Evolutionary conservation across 2,113 vertebrate species (phyloP), one percentile per base, ranked within the genome.

Genomic region (Ciconia stormi): DNA sequence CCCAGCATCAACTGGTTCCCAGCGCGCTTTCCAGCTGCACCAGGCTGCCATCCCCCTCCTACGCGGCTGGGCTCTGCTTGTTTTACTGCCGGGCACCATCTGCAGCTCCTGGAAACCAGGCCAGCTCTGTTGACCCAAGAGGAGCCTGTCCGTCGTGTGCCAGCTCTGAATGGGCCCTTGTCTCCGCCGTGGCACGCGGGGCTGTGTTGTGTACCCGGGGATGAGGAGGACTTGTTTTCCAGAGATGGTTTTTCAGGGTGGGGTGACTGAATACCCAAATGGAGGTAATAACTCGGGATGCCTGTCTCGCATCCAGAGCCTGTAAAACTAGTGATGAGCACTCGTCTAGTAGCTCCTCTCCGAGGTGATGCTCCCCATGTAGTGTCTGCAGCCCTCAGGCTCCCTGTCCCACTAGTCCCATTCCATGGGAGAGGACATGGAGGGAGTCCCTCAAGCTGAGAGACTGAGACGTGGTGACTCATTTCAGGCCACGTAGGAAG

Each of bases 121-220:
- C 90, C 96, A 93, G 70, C 86, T 83, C 82, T 82, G 61, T 53
- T 93, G 92, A 84, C 83, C 94, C 83, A 87, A 44, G 72, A 71
- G 80, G 30, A 89, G 72, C 76, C 52, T 76, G 76, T 84, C 69
- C 72, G 61, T 74, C 67, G 77, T 93, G 76, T 87, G 63, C 47
- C 73, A 69, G 80, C 89, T 79, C 80, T 93, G 72, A 96, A 97
- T 56, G 61, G 49, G 65, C 83, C 30, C 93, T 96, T 96, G 96
- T 96, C 34, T 85, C 18, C 2, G 7, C 91, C 0, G 1, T 29
- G 29, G 71, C 71, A 36, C 52, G 40, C 2, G 1, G 42, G 36
- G 49, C 47, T 0, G 6, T 40, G 49, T 46, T 55, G 40, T 27
- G n/a, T 47, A 50, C 32, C 16, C 34, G 50, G 63, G 27, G 14